Base-by-base conservation (phyloP, 2,797 vertebrate genomes). In the Phalloptychus januarius region DNA sequence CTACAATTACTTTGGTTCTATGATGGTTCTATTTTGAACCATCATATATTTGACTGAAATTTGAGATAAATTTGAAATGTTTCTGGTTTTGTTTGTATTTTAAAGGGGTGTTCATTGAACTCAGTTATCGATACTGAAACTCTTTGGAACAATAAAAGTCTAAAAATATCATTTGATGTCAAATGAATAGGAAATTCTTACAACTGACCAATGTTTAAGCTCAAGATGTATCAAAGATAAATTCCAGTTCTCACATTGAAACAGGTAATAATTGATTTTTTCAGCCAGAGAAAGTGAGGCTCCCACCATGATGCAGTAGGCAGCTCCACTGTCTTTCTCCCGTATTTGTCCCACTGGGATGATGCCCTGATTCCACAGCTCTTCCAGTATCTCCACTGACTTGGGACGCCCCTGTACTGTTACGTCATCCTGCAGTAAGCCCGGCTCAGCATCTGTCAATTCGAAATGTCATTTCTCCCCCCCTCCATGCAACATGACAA, bases 331-430 rank as follows among this genome's bases (percentile, higher is more conserved):
- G 90, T 88, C 83, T 58, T 82, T 86, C 70, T 90, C 82, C 85
- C 65, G 89, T 73, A 74, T 91, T 54, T 88, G 90, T 58, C 71
- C 85, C 12, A 87, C 93, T 46, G 96, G 94, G 81, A 97, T 97
- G 92, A 97, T 97, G 83, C 96, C 96, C 84, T 97, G 95, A 61
- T 84, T 94, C 80, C 95, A 94, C 77, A 97, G 92, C 87, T 99
- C 96, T 86, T 97, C 94, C 86, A 97, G 91, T 85, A 98, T 96
- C 13, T 96, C 95, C 75, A 94, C 95, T 85, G 96, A 96, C 42
- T 94, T 93, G 20, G 85, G 94, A 56, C 95, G 94, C 72, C 95
- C 92, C 50, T 74, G 76, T 6, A 23, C 65, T 3, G 74, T 44
- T 67, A 71, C 78, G 79, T 94, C 87, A 52, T 84, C 85, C 70